Conservation (phyloP, 2,888 invertebrate genomes). For the Drosophila anomalata region DNA sequence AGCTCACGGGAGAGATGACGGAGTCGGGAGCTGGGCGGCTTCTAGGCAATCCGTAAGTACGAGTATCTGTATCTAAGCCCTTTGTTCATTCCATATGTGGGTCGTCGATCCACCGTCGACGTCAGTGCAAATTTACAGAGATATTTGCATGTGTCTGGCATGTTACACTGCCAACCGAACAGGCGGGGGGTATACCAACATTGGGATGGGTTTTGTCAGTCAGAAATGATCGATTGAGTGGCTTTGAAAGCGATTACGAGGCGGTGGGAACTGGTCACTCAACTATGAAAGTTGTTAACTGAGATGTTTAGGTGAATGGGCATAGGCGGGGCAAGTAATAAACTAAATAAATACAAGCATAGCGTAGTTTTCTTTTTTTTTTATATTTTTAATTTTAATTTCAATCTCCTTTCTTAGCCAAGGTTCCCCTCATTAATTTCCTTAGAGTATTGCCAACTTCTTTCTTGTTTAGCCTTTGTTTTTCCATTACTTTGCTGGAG, state of each 20-base stretch:
- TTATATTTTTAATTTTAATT: neutral
- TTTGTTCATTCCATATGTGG: slow-evolving; percentile 39
- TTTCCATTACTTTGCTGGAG: slow-evolving; percentile 28
- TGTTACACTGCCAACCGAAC: slow-evolving; percentile 15
- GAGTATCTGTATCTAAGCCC: slow-evolving; percentile 30
- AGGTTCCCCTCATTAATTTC: neutral
- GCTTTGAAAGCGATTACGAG: slow-evolving; percentile 26
- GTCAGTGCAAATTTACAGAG: slow-evolving; percentile 40
- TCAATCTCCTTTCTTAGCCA: neutral
- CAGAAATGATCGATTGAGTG: slow-evolving; percentile 36
- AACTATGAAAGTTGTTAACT: slow-evolving; percentile 16
- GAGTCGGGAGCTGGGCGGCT: slow-evolving; percentile 3
- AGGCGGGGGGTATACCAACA: slow-evolving; percentile 15
- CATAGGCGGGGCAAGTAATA: neutral
- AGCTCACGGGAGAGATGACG: slow-evolving; percentile 27
- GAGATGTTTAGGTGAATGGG: slow-evolving; percentile 9
- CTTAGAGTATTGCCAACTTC: slow-evolving; percentile 43
- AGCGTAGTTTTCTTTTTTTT: neutral
- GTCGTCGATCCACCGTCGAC: slow-evolving; percentile 35
- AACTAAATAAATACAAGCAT: neutral
- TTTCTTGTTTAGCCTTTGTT: slow-evolving; percentile 21
- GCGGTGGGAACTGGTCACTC: slow-evolving; percentile 29
- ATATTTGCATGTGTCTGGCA: slow-evolving; percentile 38
- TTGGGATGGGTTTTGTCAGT: slow-evolving; percentile 27
- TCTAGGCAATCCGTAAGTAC: slow-evolving; percentile 31